Evolutionary conservation across 2,797 vertebrate genomes (phyloP), one percentile per base, ranked within the genome.

Genomic region (Myotis myotis): DNA sequence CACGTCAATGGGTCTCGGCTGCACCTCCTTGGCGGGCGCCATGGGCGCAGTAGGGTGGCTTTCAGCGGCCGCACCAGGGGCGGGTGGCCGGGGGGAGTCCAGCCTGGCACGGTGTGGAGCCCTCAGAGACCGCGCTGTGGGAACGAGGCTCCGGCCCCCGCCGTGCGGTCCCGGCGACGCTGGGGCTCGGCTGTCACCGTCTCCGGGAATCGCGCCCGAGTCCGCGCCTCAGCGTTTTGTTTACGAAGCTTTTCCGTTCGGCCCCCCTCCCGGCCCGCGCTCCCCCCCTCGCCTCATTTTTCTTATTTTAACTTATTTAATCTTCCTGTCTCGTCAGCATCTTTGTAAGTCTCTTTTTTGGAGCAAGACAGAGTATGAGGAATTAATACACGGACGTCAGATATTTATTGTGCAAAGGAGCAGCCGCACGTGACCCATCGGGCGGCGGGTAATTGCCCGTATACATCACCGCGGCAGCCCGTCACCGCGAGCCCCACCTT

Each of bases 281-380:
- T 4, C 15, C 33, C 75, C 62, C 49, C 38, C 9, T 11, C 2
- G 74, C 49, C 53, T 68, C 33, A 36, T 76, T n/a, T 53, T 70
- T 70, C 87, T 75, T 87, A 30, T 23, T 60, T 70, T 90, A 33
- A 51, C 41, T 81, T 41, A 75, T 44, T 90, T 87, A 13, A 53
- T 62, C 76, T 55, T 82, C 28, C 57, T 13, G 16, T 74, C 57
- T 81, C 22, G 49, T 95, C 87, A 93, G 81, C 91, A 87, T 76
- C 75, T 76, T 36, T 70, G 23, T 13, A n/a, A 12, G 68, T 49
- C 57, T 84, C 44, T 25, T 80, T 20, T 20, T 20, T 22, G 66
- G 80, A 81, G 36, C 25, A 44, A 53, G 57, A 41, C 22, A 23
- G 15, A 1, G 16, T 25, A 33, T 68, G 20, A 78, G 55, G 38